Base-by-base conservation (phyloP, 2,888 invertebrate genomes). In the Drosophila rellima region DNA sequence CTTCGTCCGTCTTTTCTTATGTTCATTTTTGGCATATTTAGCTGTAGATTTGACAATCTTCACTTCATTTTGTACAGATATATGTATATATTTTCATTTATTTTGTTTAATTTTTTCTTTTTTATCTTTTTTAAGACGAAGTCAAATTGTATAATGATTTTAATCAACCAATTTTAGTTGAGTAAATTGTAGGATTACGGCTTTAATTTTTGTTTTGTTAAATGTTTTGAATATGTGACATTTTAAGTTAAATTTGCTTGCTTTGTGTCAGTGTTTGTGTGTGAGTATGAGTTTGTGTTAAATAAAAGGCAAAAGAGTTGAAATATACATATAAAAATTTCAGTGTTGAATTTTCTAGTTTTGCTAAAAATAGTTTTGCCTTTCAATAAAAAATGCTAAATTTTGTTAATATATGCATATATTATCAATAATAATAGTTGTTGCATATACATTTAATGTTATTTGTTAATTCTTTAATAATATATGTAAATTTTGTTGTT, bases 21-120 rank as follows among this genome's bases (percentile, higher is more conserved):
- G 42, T 67, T 76, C 68, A 74, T 88, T 88, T 90, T 91, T 91
- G 91, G 90, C 88, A 91, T 90, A 89, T 90, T 91, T 91, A 91
- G 91, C 91, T 91, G 91, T 92, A 91, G 91, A 90, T 82, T 87
- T 80, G 90, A 89, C 90, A 80, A 80, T 87, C 86, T 69, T 61
- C 51, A 57, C 57, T 73, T 60, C 44, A 47, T 48, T 80, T 82
- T 88, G 83, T 88, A 83, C 82, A 82, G 80, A 75, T 67, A 26
- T 37, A 54, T 48, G 42, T 56, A 59, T 48, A 37, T 50, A 44
- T 63, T 11, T 35, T 56, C 44, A 39, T 51, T 15, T 31, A 23
- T 29, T 57, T 23, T n/a, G n/a, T 56, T 35, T 42, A 39, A 23
- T 18, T 44, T 45, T 56, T 45, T 52, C 23, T 47, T 69, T 44